These are phyloP conservation scores for Squalus acanthias DNA, from an alignment of 2,797 vertebrate genomes.

Conservation along the genomic window DNA sequence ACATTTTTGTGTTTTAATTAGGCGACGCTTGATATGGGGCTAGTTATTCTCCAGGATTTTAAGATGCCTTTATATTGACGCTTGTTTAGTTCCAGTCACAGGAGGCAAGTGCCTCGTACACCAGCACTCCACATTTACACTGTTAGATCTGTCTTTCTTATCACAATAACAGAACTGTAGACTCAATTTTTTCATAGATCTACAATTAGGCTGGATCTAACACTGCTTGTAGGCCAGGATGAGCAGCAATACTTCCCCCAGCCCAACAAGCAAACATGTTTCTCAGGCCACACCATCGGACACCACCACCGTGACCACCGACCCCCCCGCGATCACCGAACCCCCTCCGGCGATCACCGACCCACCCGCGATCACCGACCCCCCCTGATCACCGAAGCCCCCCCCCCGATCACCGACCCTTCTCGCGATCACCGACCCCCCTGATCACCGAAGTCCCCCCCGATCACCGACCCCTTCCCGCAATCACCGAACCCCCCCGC, in stretches of 20 bases:
- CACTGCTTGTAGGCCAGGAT: not conserved
- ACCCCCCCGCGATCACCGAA: too few relatives aligned
- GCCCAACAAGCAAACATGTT: not conserved
- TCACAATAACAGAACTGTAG: not conserved
- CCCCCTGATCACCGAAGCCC: too few relatives aligned
- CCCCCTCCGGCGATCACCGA: too few relatives aligned
- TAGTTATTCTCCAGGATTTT: not conserved
- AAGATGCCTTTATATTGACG: not conserved
- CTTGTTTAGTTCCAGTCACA: not conserved
- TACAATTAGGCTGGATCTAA: not conserved
- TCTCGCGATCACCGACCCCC: too few relatives aligned
- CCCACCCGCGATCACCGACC: too few relatives aligned
- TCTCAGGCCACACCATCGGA: not conserved
- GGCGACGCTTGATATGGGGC: not conserved
- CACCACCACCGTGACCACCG: too few relatives aligned
- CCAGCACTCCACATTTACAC: not conserved
- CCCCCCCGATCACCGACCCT: too few relatives aligned
- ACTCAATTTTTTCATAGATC: not conserved
- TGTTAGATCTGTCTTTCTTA: not conserved
- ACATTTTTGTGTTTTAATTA: not conserved
- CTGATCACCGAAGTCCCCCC: too few relatives aligned
- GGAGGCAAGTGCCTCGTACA: not conserved
- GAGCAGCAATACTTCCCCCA: not conserved
- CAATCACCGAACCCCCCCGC: too few relatives aligned
- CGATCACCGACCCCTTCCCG: too few relatives aligned